A percentile compares a stretch with the other conserved stretches of the same genome.
phyloP scores from a whole-genome alignment of 1,140 invertebrate genomes.

The Penaeus indicus region DNA sequence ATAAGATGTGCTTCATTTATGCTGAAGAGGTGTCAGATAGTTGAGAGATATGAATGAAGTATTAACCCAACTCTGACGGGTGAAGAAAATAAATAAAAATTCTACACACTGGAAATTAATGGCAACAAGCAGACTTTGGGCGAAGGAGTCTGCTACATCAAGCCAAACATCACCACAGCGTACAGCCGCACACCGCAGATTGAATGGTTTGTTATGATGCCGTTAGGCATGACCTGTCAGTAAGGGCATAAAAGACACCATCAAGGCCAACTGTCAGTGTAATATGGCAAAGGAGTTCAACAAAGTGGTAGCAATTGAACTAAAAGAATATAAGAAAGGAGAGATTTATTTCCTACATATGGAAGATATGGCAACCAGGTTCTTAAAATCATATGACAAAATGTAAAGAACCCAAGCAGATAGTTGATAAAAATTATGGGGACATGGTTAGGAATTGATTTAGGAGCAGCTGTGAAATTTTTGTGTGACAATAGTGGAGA shows the following conservation, averaged over 20 bases:
- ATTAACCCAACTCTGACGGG: too few relatives aligned
- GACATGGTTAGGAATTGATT: background rate
- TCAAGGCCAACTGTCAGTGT: background rate
- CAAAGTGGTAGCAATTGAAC: background rate
- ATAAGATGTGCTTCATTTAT: background rate
- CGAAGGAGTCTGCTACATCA: too few relatives aligned
- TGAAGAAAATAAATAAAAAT: too few relatives aligned
- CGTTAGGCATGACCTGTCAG: too few relatives aligned
- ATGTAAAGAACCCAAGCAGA: background rate
- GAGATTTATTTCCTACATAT: slow-evolving; percentile 9
- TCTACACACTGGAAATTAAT: too few relatives aligned
- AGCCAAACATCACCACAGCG: too few relatives aligned
- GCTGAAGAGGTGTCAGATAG: background rate
- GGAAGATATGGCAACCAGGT: background rate
- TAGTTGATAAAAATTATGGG: slow-evolving; percentile 15
- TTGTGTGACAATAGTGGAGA: too few relatives aligned
- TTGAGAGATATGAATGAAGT: background rate
- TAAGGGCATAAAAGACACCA: too few relatives aligned
- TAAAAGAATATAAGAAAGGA: slow-evolving; percentile 17
- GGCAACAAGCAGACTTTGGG: too few relatives aligned
- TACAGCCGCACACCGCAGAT: too few relatives aligned
- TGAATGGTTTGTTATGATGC: too few relatives aligned
- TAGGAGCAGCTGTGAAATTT: background rate
- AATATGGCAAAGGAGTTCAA: background rate
- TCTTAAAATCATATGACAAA: slow-evolving; percentile 2